phyloP scores from a whole-genome alignment of 1,140 invertebrate species.

The Luehdorfia chinensis region DNA sequence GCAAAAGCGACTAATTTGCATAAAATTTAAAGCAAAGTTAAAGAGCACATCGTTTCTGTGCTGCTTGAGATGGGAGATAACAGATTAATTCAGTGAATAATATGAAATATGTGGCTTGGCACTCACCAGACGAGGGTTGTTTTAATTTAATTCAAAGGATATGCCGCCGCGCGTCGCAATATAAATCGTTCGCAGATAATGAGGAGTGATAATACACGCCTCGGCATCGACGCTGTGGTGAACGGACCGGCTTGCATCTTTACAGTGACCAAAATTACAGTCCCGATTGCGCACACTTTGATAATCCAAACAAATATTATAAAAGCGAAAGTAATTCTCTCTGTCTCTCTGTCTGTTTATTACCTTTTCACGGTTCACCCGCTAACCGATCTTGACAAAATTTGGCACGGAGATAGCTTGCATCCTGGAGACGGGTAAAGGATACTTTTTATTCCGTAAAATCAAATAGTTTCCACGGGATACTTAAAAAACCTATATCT shows the following conservation, averaged over 20 bases:
- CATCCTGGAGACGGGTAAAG: too few relatives aligned
- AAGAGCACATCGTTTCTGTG: conserved; percentile 30
- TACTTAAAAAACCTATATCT: too few relatives aligned
- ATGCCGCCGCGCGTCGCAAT: conserved; percentile 42
- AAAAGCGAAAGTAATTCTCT: too few relatives aligned
- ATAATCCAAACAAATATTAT: too few relatives aligned
- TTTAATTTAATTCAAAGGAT: conserved; percentile 63
- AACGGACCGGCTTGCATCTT: conserved; percentile 19
- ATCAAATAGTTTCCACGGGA: too few relatives aligned
- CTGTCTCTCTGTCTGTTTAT: too few relatives aligned
- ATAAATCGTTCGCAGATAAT: conserved; percentile 58
- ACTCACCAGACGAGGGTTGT: conserved; percentile 33
- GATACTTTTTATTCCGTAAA: too few relatives aligned
- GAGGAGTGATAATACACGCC: conserved; percentile 58
- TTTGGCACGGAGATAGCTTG: too few relatives aligned
- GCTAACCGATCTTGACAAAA: too few relatives aligned
- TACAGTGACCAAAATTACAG: conserved; percentile 32
- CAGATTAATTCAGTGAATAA: conserved; percentile 33
- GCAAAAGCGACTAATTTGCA: too few relatives aligned
- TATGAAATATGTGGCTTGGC: conserved; percentile 40
- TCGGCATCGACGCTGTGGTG: conserved; percentile 22
- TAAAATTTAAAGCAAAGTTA: conserved; percentile 41
- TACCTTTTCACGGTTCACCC: too few relatives aligned
- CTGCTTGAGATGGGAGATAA: conserved; percentile 30
- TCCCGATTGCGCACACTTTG: not conserved